phyloP scores from a whole-genome alignment of 2,797 vertebrate genomes.

The Spizella passerina region DNA sequence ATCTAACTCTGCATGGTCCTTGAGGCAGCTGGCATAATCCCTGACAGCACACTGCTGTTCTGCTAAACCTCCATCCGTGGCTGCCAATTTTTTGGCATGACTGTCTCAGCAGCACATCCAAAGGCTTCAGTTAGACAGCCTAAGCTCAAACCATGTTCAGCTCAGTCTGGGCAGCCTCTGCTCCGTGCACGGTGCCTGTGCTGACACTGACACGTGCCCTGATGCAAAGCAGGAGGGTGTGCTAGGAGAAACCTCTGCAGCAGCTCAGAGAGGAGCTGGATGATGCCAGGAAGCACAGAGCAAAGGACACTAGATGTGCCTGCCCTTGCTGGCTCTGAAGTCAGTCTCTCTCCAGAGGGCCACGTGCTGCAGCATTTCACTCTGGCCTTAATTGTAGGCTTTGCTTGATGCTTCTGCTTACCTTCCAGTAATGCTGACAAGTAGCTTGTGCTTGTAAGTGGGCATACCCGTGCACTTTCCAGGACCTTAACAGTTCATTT shows the following conservation, averaged over 20 bases:
- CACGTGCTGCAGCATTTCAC: neutral
- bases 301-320: neutral
- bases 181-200: neutral
- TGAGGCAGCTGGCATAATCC: accelerated
- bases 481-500: neutral
- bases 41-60: neutral
- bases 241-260: neutral
- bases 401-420: neutral
- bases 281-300: neutral
- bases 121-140: neutral
- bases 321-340: neutral
- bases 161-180: neutral
- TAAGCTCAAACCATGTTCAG: neutral
- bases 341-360: neutral
- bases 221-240: neutral
- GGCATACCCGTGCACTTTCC: neutral
- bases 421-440: neutral
- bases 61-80: neutral
- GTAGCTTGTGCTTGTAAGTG: neutral
- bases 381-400: neutral
- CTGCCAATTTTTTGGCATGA: neutral
- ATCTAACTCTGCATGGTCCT: neutral
- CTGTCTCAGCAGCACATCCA: neutral
- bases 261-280: neutral
- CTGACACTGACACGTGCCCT: neutral